A percentile compares a stretch with the other conserved stretches of the same genome.
Conservation (phyloP, 2,113 vertebrate genomes). For the Hiodon alosoides region DNA sequence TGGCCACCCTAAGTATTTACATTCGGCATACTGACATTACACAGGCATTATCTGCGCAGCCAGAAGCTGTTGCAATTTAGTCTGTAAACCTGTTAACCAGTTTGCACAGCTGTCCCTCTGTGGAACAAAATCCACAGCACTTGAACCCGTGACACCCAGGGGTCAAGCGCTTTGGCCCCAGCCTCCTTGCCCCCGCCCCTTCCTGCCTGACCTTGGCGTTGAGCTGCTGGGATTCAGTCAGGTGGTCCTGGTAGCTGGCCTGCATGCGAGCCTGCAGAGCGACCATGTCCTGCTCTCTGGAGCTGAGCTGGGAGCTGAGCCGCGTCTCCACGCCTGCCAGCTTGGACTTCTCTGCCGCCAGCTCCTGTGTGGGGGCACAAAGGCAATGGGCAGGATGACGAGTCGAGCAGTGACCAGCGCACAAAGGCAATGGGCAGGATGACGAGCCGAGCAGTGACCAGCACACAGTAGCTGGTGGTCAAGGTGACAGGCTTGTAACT, state of each 20-base stretch:
- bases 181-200: neutral
- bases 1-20: no score
- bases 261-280: slow-evolving; percentile 86
- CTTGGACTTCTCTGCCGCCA: slow-evolving; percentile 77
- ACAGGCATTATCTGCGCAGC: no score
- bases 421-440: neutral
- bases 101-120: no score
- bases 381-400: neutral
- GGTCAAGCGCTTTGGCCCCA: neutral
- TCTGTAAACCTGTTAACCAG: no score
- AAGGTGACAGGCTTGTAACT: no score
- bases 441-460: neutral
- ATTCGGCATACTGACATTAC: no score
- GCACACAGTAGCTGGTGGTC: no score
- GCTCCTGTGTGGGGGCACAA: slow-evolving; percentile 61
- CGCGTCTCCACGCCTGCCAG: slow-evolving; percentile 65
- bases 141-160: no score
- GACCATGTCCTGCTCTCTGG: slow-evolving; percentile 72
- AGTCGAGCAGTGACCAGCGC: neutral
- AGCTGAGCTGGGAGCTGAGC: slow-evolving; percentile 78
- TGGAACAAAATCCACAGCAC: neutral
- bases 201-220: slow-evolving; percentile 74
- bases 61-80: no score
- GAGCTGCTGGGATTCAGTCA: slow-evolving; percentile 78
- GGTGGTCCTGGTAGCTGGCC: slow-evolving; percentile 83